Evolutionary conservation across 2,113 vertebrate genomes (phyloP), one percentile per base, ranked within the genome.

Genomic region (Verasper variegatus): DNA sequence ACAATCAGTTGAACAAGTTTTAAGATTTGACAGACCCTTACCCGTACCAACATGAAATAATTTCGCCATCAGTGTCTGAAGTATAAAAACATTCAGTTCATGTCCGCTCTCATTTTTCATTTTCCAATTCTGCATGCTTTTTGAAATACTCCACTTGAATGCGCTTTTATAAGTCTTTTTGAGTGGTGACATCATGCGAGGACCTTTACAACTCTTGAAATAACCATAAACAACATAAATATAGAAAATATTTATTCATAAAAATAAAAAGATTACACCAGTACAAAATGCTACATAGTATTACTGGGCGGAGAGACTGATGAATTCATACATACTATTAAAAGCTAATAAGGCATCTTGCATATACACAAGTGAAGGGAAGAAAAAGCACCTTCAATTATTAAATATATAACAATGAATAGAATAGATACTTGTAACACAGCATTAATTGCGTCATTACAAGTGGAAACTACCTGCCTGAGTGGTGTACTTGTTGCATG

Each of bases 161-260:
- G 11, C 0, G 31, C 31, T 31, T 31, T 31, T 31, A 31, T 31
- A 7, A 31, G 31, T 6, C 31, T 42, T 42, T 42, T 12, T 13
- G 40, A 12, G 12, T 13, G 11, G 40, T 0, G 40, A 42, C 40
- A 42, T 42, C 40, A 42, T 42, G 11, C 40, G 1, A 42, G 10
- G 10, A 51, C 17, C 47, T 51, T 51, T 18, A 51, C 47, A 20
- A 24, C 17, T 66, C 27, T 15, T 40, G 14, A 67, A 66, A 74
- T 54, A 11, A 71, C 5, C 9, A 47, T 0, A 61, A 59, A 71
- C 2, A 7, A 18, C 21, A 70, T 90, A 93, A 93, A 94, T 94
- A 95, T 89, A 86, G 90, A 95, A 94, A 94, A 94, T 94, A 95
- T 95, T 95, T 95, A 95, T 95, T 94, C 78, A 89, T 92, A 88